phyloP scores from a whole-genome alignment of 2,113 vertebrate species.

The Gobio gobio region DNA sequence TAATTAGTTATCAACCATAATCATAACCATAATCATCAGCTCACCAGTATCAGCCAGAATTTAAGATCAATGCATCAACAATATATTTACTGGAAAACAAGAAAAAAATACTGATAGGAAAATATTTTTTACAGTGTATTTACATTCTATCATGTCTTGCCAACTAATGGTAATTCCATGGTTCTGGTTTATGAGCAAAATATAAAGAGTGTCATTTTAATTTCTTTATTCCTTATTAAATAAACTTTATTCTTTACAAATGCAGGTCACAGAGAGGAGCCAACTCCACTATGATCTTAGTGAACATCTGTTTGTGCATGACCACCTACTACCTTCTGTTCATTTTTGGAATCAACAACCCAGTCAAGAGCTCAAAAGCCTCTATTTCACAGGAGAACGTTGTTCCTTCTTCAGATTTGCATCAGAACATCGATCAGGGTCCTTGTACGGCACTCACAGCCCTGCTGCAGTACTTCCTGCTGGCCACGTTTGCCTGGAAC shows the following conservation, averaged over 20 bases:
- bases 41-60: background rate
- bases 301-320: constrained; percentile 74
- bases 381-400: accelerated
- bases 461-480: constrained; percentile 75
- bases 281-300: constrained; percentile 66
- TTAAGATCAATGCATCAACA: background rate
- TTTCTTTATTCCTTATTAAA: background rate
- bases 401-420: constrained; percentile 3
- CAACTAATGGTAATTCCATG: background rate
- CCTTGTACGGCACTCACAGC: constrained; percentile 55
- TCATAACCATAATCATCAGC: background rate
- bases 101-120: background rate
- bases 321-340: constrained; percentile 79
- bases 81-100: background rate
- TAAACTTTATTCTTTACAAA: background rate
- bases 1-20: background rate
- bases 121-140: background rate
- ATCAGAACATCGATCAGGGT: background rate
- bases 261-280: constrained; percentile 65
- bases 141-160: background rate
- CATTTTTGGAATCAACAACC: constrained; percentile 73
- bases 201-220: background rate
- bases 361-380: background rate
- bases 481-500: constrained; percentile 75
- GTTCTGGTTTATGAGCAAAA: background rate